Conservation (phyloP, 2,888 invertebrate genomes). For the Eupithecia tripunctaria region DNA sequence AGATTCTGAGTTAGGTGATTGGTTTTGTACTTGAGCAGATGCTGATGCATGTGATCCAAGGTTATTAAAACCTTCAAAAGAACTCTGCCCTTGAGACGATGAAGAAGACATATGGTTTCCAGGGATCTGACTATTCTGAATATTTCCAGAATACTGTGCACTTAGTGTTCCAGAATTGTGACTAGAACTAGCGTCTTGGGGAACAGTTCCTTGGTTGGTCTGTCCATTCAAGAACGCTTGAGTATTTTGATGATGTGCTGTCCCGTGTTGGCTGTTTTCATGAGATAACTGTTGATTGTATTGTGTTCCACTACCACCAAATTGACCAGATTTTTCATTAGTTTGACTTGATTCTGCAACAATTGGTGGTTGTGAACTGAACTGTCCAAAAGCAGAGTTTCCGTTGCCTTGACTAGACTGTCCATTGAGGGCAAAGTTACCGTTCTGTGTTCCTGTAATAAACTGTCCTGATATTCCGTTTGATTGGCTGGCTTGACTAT, state of each 20-base stretch:
- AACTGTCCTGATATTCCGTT: constrained; percentile 1
- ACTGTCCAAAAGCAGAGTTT: constrained; percentile 13
- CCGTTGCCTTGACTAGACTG: constrained; percentile 25
- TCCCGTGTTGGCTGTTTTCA: constrained; percentile 5
- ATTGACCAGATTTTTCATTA: constrained; percentile 9
- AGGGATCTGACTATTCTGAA: constrained; percentile 15
- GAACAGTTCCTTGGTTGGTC: constrained; percentile 16
- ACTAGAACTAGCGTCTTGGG: constrained; percentile 29
- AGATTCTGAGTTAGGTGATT: constrained; percentile 18
- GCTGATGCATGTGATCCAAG: constrained; percentile 23
- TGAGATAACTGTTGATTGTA: constrained; percentile 18
- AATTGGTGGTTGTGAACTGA: constrained; percentile 2
- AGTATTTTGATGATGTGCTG: constrained; percentile 14
- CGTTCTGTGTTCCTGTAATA: constrained; percentile 12
- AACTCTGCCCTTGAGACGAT: constrained; percentile 19
- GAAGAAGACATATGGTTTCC: constrained; percentile 24
- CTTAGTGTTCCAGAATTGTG: constrained; percentile 10
- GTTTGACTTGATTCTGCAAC: constrained; percentile 11
- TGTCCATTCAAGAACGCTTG: constrained; percentile 21
- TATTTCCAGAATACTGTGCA: constrained; percentile 20
- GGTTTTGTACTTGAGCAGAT: constrained; percentile 29
- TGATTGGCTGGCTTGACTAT: neutral
- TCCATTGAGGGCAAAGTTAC: constrained; percentile 12
- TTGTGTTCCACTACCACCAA: constrained; percentile 13
- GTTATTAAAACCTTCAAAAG: constrained; percentile 32